Evolutionary conservation across 2,797 vertebrate genomes (phyloP).

Genomic region (Lutjanus campechanus): DNA sequence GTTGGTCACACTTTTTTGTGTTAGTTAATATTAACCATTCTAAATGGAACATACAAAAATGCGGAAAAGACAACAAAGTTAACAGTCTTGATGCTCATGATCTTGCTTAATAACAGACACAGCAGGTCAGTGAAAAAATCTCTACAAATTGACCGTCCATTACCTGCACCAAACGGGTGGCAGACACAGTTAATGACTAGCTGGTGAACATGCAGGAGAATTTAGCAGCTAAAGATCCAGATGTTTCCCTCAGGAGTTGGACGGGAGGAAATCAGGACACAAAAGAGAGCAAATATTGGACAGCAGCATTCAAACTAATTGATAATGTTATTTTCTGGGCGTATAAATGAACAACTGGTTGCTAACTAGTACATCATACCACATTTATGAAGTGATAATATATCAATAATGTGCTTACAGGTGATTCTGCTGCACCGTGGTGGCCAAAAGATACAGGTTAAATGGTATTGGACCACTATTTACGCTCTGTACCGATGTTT

Average conservation of each 20-base stretch:
- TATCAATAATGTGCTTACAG: not conserved
- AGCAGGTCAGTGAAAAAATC: not conserved
- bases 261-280: too few relatives aligned
- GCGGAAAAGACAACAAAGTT: not conserved
- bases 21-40: constrained; percentile 4
- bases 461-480: not conserved
- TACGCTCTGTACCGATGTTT: not conserved
- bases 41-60: not conserved
- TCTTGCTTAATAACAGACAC: not conserved
- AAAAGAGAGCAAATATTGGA: not conserved
- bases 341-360: not conserved
- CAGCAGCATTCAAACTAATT: not conserved
- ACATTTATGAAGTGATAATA: not conserved
- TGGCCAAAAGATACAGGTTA: not conserved
- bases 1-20: not conserved
- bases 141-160: not conserved
- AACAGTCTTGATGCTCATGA: too few relatives aligned
- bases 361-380: not conserved
- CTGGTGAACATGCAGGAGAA: not conserved
- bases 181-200: not conserved
- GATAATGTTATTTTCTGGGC: not conserved
- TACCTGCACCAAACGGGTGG: not conserved
- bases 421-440: not conserved
- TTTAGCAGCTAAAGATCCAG: not conserved
- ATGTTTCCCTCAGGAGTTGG: not conserved